phyloP scores from a whole-genome alignment of 2,113 vertebrate species.

The Shinisaurus crocodilurus region DNA sequence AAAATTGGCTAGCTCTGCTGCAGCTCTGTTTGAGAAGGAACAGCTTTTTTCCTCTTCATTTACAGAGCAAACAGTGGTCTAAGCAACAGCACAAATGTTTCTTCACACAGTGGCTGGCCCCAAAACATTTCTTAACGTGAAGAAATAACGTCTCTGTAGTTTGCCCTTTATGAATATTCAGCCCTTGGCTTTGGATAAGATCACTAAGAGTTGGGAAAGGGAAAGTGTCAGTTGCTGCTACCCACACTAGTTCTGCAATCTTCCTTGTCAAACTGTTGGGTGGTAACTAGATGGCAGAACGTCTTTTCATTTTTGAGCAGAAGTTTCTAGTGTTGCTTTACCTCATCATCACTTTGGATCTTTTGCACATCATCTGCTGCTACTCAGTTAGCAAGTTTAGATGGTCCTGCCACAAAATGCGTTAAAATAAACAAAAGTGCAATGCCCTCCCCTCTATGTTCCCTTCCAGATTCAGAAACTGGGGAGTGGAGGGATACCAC shows the following conservation, averaged over 20 bases:
- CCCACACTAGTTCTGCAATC: conserved; percentile 44
- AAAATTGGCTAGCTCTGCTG: background rate
- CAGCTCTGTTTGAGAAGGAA: background rate
- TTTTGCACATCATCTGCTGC: background rate
- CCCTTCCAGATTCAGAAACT: background rate
- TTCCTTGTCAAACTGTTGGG: conserved; percentile 37
- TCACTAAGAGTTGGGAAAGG: background rate
- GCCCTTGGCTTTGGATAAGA: conserved; percentile 25
- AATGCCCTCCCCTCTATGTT: background rate
- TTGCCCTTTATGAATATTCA: background rate
- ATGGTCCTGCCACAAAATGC: background rate
- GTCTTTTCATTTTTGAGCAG: conserved; percentile 42
- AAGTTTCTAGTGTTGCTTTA: conserved; percentile 34
- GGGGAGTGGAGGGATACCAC: background rate
- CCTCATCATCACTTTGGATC: background rate
- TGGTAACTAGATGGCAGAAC: conserved; percentile 63
- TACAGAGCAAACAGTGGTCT: background rate
- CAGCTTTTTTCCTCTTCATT: background rate
- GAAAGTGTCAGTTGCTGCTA: conserved; percentile 25
- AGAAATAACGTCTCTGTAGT: background rate
- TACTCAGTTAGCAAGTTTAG: background rate
- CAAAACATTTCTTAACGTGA: background rate
- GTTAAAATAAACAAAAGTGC: background rate
- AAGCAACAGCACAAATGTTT: background rate
- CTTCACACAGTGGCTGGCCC: background rate